Conservation (phyloP, 2,888 invertebrate genomes). For the Salticus scenicus region DNA sequence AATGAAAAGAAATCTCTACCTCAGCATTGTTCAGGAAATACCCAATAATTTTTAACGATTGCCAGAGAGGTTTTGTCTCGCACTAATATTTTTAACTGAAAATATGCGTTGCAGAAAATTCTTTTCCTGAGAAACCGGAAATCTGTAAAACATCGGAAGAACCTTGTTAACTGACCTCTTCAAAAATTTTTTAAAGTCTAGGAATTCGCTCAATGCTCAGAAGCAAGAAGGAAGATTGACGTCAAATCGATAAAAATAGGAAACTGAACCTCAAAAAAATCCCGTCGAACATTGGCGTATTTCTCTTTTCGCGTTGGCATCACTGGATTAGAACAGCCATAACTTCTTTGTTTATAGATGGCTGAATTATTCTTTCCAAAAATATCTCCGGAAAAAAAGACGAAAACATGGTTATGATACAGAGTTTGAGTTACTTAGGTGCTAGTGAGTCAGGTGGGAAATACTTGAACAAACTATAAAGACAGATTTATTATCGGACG, state of each 20-base stretch:
- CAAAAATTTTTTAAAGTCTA: not conserved
- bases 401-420: not conserved
- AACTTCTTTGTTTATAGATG: not conserved
- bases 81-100: too few species aligned
- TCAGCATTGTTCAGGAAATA: too few species aligned
- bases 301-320: not conserved
- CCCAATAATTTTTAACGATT: too few species aligned
- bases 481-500: not conserved
- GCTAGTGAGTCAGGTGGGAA: not conserved
- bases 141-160: too few species aligned
- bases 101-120: too few species aligned
- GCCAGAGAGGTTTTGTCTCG: too few species aligned
- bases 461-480: not conserved
- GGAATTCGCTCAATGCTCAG: not conserved
- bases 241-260: not conserved
- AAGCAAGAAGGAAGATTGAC: not conserved
- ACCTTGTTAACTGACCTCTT: not conserved
- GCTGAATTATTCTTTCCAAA: not conserved
- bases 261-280: not conserved
- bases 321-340: not conserved
- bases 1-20: too few species aligned
- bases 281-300: not conserved
- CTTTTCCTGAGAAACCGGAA: too few species aligned
- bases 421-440: not conserved
- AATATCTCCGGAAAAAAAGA: not conserved